Evolutionary conservation across 2,888 invertebrate genomes (phyloP), one percentile per base, ranked within the genome.

Genomic region (Ormyrus rosae): DNA sequence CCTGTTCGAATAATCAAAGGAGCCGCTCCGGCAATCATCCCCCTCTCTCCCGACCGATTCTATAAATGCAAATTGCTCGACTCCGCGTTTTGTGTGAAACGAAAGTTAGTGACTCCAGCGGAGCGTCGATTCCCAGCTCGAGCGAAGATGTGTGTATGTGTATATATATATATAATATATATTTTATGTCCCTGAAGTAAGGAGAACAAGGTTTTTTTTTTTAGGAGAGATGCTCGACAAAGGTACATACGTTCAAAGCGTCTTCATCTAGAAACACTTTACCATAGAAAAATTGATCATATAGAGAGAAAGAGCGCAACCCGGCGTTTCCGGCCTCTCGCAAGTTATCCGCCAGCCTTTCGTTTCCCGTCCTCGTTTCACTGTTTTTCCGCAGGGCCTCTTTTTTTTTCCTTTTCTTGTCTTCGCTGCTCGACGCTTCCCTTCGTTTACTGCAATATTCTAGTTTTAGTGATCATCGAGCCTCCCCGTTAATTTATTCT

Each of bases 271-370:
- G 76, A 82, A 84, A 86, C 83, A 85, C 81, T 83, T 84, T 85
- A 84, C 80, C 80, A 85, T 84, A 84, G 84, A 85, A 83, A 75
- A 85, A 85, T 86, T 83, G 84, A 83, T 85, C 83, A 84, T 84
- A 86, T 84, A 86, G 85, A 86, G 85, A 86, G 85, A 87, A 86
- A 87, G 83, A 87, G 86, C 85, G 82, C 85, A 83, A 84, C 84
- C 84, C 83, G 84, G 84, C 84, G 80, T 83, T 83, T 84, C 83
- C 80, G 83, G 85, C 84, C 84, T 87, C 84, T 87, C 87, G 88
- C 86, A 86, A 86, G 87, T 88, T 85, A 86, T 85, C 86, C 85
- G 84, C 83, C 61, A 69, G 61, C 51, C 53, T 34, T 64, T 61
- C n/a, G 46, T 13, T 46, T 48, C 48, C 6, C 6, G 9, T 53